Percentiles rank a stretch among this genome's conserved stretches.
phyloP scores from a whole-genome alignment of 2,113 vertebrate genomes.

The Rhinichthys klamathensis region DNA sequence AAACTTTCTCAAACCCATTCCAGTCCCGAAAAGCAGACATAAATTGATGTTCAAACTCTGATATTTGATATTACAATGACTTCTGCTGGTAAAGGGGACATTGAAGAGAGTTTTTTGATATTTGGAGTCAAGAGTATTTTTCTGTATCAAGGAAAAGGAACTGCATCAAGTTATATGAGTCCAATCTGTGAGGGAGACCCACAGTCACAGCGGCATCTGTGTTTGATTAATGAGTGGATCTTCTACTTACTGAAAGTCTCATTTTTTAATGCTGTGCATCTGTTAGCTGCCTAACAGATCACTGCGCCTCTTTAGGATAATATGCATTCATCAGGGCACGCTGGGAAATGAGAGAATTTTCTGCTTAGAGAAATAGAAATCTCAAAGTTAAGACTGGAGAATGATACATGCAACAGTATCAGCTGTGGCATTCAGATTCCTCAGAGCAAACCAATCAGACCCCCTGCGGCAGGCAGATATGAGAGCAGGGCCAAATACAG shows the following conservation, averaged over 20 bases:
- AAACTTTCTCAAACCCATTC: constrained; percentile 5
- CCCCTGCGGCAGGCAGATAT: constrained; percentile 2
- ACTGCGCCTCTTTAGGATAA: constrained; percentile 37
- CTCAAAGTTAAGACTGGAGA: neutral
- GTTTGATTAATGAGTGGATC: constrained; percentile 62
- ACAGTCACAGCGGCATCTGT: constrained; percentile 55
- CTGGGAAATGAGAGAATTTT: constrained; percentile 37
- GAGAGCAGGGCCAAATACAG: neutral
- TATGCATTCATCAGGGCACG: constrained; percentile 50
- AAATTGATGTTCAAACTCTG: neutral
- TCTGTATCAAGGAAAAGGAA: neutral
- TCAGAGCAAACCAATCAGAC: constrained; percentile 26
- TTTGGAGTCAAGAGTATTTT: neutral
- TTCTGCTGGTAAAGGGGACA: neutral
- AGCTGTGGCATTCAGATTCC: neutral
- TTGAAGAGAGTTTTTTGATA: constrained; percentile 24
- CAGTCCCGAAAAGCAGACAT: neutral
- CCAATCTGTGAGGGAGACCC: constrained; percentile 38
- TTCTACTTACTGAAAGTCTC: constrained; percentile 57
- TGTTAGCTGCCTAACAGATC: constrained; percentile 58
- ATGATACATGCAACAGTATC: neutral
- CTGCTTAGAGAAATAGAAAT: constrained; percentile 23
- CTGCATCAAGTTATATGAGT: constrained; percentile 38
- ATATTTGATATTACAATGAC: constrained; percentile 12
- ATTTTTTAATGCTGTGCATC: constrained; percentile 60